These are phyloP conservation scores for Luperina nickerlii DNA, from an alignment of 2,888 invertebrate species.

Conservation along the genomic window DNA sequence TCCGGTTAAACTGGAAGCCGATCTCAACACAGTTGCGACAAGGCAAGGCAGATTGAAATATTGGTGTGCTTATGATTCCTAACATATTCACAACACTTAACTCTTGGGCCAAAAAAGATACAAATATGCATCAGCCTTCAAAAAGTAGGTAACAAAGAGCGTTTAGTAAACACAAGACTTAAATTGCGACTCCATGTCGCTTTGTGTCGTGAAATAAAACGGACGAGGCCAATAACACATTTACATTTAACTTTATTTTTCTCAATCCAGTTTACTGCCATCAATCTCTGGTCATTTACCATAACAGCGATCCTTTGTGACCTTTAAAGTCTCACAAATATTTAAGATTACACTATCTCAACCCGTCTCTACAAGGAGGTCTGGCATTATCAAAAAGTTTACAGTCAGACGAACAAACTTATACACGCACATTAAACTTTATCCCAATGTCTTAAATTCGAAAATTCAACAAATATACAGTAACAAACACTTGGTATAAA, in stretches of 20 bases:
- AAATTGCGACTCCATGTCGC: constrained; percentile 23
- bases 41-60: too few species aligned
- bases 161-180: constrained; percentile 23
- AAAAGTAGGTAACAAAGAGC: constrained; percentile 8
- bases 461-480: constrained; percentile 34
- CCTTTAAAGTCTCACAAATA: constrained; percentile 77
- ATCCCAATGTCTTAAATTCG: constrained; percentile 42
- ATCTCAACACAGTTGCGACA: too few species aligned
- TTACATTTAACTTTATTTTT: constrained; percentile 46
- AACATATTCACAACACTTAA: neutral
- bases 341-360: constrained; percentile 80
- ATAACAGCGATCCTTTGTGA: constrained; percentile 64
- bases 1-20: too few species aligned
- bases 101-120: neutral
- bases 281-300: constrained; percentile 62
- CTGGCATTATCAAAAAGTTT: constrained; percentile 72
- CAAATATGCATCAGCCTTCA: neutral
- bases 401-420: constrained; percentile 53
- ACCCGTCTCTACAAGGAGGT: constrained; percentile 76
- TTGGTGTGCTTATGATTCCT: neutral
- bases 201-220: constrained; percentile 47
- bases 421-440: constrained; percentile 36
- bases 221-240: constrained; percentile 32
- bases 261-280: constrained; percentile 46
- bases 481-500: constrained; percentile 59